These are phyloP conservation scores for Saguinus midas DNA, from an alignment of 2,113 vertebrate genomes.

Conservation along the genomic window DNA sequence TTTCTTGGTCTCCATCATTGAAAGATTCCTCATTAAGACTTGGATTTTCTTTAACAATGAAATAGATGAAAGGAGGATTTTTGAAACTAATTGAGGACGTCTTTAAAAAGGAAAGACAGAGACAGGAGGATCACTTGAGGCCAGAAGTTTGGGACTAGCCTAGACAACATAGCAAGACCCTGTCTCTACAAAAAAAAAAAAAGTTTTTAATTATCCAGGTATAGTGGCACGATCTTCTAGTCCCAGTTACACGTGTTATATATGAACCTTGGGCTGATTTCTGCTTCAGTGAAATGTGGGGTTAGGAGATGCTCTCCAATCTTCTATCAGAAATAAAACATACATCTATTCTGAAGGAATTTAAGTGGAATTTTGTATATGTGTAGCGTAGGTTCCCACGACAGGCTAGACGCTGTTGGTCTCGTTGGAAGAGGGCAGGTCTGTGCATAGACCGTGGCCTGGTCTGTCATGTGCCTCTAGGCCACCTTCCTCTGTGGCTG, in stretches of 20 bases:
- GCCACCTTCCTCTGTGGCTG: too few species aligned
- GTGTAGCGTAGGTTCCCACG: fast-evolving
- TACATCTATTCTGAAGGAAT: too few species aligned
- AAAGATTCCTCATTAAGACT: background rate
- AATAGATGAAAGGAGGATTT: background rate
- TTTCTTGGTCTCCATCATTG: background rate
- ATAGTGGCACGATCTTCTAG: background rate
- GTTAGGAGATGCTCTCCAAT: fast-evolving
- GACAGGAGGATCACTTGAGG: background rate
- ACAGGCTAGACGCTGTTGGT: fast-evolving
- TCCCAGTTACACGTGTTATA: background rate
- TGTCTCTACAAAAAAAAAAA: background rate
- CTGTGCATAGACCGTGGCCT: background rate
- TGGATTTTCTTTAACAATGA: background rate
- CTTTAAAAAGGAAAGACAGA: background rate
- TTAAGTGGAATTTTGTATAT: fast-evolving
- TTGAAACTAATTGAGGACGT: background rate
- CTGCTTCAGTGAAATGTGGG: background rate
- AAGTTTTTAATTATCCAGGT: background rate
- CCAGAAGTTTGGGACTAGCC: background rate
- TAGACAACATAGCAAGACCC: background rate
- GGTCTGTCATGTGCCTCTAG: fast-evolving
- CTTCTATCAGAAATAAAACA: too few species aligned
- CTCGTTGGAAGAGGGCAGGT: background rate
- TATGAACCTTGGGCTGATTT: background rate